Conservation (phyloP, 2,888 invertebrate species). For the Lypha dubia region DNA sequence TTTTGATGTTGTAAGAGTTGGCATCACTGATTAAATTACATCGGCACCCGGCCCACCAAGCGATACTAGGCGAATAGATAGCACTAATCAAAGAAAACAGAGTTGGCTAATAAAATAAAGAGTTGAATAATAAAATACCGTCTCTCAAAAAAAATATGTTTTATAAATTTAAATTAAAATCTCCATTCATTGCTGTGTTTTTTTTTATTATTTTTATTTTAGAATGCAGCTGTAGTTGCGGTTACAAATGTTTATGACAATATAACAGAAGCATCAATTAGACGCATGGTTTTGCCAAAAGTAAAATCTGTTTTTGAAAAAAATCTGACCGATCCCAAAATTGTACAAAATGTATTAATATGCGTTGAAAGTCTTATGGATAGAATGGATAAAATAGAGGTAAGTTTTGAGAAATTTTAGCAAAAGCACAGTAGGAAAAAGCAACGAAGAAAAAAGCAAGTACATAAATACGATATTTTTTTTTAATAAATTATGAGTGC, state of each 20-base stretch:
- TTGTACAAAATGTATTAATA: slow-evolving; percentile 90
- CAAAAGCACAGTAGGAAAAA: too few relatives aligned
- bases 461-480: too few relatives aligned
- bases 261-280: slow-evolving; percentile 91
- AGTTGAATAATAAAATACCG: too few relatives aligned
- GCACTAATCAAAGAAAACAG: too few relatives aligned
- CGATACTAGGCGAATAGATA: too few relatives aligned
- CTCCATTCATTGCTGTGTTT: background rate
- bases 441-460: too few relatives aligned
- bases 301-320: slow-evolving; percentile 92
- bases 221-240: slow-evolving; percentile 95
- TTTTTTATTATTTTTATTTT: slow-evolving; percentile 60
- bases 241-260: slow-evolving; percentile 93
- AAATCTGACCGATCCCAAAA: slow-evolving; percentile 90
- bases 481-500: background rate
- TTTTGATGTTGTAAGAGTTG: too few relatives aligned
- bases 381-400: slow-evolving; percentile 92
- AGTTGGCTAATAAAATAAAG: too few relatives aligned
- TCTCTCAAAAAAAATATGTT: background rate
- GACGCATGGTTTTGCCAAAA: slow-evolving; percentile 91
- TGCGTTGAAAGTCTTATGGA: slow-evolving; percentile 92
- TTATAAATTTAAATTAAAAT: background rate
- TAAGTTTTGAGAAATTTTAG: slow-evolving; percentile 71
- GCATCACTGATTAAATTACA: too few relatives aligned
- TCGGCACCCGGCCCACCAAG: too few relatives aligned